Conservation (phyloP, 2,797 vertebrate genomes). For the Mus spretus region DNA sequence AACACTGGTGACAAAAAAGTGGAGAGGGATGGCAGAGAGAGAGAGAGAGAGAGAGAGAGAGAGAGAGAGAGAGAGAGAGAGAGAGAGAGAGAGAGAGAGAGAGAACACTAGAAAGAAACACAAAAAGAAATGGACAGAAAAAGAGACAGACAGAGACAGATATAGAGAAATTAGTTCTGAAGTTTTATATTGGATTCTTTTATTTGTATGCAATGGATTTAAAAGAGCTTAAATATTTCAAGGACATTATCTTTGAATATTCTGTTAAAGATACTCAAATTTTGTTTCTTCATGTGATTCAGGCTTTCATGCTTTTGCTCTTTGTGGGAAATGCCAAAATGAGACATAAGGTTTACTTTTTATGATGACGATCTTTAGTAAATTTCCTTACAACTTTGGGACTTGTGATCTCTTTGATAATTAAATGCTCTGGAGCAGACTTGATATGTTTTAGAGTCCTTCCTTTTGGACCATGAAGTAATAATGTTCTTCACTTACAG, state of each 20-base stretch:
- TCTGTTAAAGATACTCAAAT: background rate
- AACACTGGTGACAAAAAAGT: background rate
- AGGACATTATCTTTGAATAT: background rate
- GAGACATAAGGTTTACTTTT: background rate
- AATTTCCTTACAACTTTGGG: background rate
- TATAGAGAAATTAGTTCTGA: background rate
- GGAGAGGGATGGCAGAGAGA: no score
- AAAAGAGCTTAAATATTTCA: background rate
- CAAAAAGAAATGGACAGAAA: background rate
- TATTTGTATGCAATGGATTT: background rate
- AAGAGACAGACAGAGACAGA: background rate
- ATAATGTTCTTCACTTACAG: background rate
- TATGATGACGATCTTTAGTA: constrained; percentile 26
- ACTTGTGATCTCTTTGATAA: background rate
- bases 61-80: background rate
- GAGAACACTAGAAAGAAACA: background rate
- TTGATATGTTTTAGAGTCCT: background rate
- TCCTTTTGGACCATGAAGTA: background rate
- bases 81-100: background rate
- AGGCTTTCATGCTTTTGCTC: background rate
- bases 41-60: background rate
- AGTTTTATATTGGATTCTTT: background rate
- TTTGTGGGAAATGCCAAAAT: background rate
- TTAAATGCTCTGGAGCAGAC: background rate
- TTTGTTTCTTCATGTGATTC: background rate